A percentile compares a stretch with the other conserved stretches of the same genome.
These are phyloP conservation scores for Tauraco hartlaubi DNA, from an alignment of 2,797 vertebrate genomes.

Conservation along the genomic window DNA sequence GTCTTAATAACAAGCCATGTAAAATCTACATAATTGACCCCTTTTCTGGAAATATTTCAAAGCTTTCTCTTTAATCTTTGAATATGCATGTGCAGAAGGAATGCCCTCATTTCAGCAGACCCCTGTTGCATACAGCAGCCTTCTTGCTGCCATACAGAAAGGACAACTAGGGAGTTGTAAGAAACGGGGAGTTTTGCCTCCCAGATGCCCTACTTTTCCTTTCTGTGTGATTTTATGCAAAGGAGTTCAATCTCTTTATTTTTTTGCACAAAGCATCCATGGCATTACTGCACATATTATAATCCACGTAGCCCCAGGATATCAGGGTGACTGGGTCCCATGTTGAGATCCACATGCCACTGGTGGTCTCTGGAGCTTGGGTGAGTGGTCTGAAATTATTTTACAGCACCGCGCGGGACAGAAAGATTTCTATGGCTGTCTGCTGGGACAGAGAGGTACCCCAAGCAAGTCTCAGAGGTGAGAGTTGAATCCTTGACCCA, in stretches of 20 bases:
- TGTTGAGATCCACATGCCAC: not conserved
- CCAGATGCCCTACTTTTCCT: slow-evolving; percentile 28
- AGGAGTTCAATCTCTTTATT: not conserved
- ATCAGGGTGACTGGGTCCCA: not conserved
- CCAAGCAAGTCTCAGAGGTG: not conserved
- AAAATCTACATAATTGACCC: slow-evolving; percentile 76
- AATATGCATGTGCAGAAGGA: slow-evolving; percentile 44
- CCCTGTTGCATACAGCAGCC: slow-evolving; percentile 9
- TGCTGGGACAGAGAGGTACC: not conserved
- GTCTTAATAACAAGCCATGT: slow-evolving; percentile 62
- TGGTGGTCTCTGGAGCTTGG: not conserved
- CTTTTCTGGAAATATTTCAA: slow-evolving; percentile 66
- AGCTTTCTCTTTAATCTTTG: slow-evolving; percentile 66
- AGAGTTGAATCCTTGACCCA: not conserved
- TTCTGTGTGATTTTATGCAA: slow-evolving; percentile 25
- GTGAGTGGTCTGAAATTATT: accelerated
- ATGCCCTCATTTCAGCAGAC: slow-evolving; percentile 52
- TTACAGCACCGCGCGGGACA: not conserved
- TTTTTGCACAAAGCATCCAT: not conserved
- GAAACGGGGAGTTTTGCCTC: not conserved
- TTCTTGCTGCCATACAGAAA: slow-evolving; percentile 14
- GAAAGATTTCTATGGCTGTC: not conserved
- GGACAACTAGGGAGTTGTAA: slow-evolving; percentile 27
- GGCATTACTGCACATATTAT: not conserved
- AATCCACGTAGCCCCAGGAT: not conserved